Evolutionary conservation across 2,113 vertebrate genomes (phyloP), one percentile per base, ranked within the genome.

Genomic region (Ammodytes dubius): DNA sequence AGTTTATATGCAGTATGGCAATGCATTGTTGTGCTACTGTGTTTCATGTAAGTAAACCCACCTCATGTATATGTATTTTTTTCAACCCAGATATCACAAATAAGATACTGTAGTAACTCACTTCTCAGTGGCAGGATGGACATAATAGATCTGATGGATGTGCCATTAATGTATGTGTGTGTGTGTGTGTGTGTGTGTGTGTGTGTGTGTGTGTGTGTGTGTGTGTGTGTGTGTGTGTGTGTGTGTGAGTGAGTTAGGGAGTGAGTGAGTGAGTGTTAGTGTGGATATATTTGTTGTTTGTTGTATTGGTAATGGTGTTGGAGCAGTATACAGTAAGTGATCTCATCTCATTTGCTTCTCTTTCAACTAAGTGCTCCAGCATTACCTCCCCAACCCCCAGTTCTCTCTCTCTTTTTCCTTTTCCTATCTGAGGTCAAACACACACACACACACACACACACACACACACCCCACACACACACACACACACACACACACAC

Each of bases 351-450:
- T 90, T 88, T 81, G 61, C 77, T 68, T 40, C 72, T 82, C 77
- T 87, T 71, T 79, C 68, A 88, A 78, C 85, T 89, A 88, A 77
- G 79, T 90, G 81, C 81, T 79, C 58, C 42, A 58, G 27, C 14
- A 56, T 67, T 35, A 47, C 58, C 46, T 35, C 42, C 50, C 35
- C 39, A 9, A 27, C 52, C 60, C 14, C 1, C 65, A 12, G 27
- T 2, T 45, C n/a, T 35, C 52, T 13, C 35, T 39, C 68, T 47
- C 43, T 6, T 19, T 19, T 39, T n/a, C 47, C 13, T 67, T 72
- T 45, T 79, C 78, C 53, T 73, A 35, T 53, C 7, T 54, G 35
- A 68, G 69, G 83, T 84, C 82, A 76, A 46, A 75, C 43, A 19
- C 42, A 43, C 69, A 54, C 7, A 40, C 19, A 15, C 57, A 63